phyloP scores from a whole-genome alignment of 1,140 invertebrate genomes.

The Drosophila watanabei region DNA sequence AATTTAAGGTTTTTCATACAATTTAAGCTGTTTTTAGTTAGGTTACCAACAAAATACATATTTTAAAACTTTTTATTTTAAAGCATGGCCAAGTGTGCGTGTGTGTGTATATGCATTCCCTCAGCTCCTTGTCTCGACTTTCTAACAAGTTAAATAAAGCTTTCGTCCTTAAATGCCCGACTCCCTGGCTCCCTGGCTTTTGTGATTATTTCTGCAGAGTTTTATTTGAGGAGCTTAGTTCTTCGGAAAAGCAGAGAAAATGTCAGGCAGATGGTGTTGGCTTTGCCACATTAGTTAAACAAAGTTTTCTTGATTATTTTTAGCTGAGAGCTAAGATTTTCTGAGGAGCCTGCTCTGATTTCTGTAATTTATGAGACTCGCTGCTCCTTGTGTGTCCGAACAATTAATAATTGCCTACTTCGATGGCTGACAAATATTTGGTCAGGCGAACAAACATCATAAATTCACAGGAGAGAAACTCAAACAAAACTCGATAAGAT shows the following conservation, averaged over 20 bases:
- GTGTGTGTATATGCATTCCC: slow-evolving; percentile 12
- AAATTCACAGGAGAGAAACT: slow-evolving; percentile 29
- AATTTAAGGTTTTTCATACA: slow-evolving; percentile 19
- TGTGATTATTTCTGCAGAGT: slow-evolving; percentile 41
- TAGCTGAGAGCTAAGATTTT: neutral
- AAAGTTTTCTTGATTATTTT: slow-evolving; percentile 25
- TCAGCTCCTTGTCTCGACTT: slow-evolving; percentile 11
- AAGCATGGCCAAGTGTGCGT: slow-evolving; percentile 11
- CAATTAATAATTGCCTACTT: slow-evolving; percentile 35
- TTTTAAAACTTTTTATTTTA: slow-evolving; percentile 20
- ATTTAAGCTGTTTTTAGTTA: slow-evolving; percentile 44
- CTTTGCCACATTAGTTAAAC: slow-evolving; percentile 12
- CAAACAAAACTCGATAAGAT: slow-evolving; percentile 38
- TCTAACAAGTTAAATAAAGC: slow-evolving; percentile 39
- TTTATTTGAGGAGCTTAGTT: slow-evolving; percentile 48
- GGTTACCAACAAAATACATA: neutral
- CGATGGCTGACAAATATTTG: slow-evolving; percentile 56
- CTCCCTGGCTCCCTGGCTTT: slow-evolving; percentile 9
- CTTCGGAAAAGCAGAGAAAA: slow-evolving; percentile 1
- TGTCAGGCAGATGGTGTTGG: slow-evolving; percentile 19
- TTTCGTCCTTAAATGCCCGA: slow-evolving; percentile 23
- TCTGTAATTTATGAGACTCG: neutral
- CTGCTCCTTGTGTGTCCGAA: neutral
- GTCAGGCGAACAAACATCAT: slow-evolving; percentile 51
- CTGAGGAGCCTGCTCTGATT: neutral